Base-by-base conservation (phyloP, 2,797 vertebrate species). In the Sorex maritimensis region DNA sequence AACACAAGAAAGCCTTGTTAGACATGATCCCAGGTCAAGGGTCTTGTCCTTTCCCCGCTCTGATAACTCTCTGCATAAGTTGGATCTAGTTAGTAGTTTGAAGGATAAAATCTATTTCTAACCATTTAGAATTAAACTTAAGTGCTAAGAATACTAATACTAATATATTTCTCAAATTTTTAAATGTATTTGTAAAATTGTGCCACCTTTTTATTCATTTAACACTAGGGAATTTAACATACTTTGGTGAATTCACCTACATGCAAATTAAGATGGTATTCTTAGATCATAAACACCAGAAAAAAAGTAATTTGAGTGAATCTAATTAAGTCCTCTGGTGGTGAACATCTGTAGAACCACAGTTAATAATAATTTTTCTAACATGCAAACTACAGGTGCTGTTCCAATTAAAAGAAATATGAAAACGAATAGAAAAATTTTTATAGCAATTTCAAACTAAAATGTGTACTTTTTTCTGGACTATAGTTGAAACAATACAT, bases 381-480 rank as follows among this genome's bases (percentile, higher is more conserved):
- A 81, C 28, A 46, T 79, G 41, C 21, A 4, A 91, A 73, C 85
- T 82, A 82, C n/a, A 63, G 23, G 17, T 85, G 58, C 21, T 61
- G 58, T 61, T 61, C 58, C 58, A 61, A 90, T 78, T 67, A 12
- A 92, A 95, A 74, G 93, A 15, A 80, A 79, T 89, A 55, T 52
- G 93, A 97, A 95, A 88, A 55, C 85, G 7, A 86, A 79, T 95
- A 52, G 52, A 19, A 82, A 3, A 86, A 96, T 12, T 44, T 96
- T 81, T 93, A 24, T 88, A 90, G 15, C 0, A 1, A 78, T 19
- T 96, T 92, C 55, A 91, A 91, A 91, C 21, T 68, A 52, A 24
- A 90, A 68, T 75, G 61, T 84, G 0, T 34, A 65, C 2, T 63
- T 12, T 28, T 63, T 83, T 82, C 34, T 26, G 46, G 72, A 61